phyloP scores from a whole-genome alignment of 2,797 vertebrate species.

The Catostomus latipinnis region DNA sequence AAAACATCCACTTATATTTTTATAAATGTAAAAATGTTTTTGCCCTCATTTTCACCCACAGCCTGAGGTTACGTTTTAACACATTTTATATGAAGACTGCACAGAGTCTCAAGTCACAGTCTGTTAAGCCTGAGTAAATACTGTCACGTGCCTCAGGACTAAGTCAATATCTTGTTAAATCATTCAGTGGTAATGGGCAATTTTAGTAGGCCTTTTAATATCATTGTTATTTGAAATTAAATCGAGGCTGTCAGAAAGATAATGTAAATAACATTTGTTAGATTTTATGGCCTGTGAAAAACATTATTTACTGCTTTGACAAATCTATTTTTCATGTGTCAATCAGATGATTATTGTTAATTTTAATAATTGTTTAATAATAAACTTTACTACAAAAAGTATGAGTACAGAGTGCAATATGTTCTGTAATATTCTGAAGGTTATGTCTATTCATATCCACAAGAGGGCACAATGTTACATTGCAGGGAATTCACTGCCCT shows the following conservation, averaged over 20 bases:
- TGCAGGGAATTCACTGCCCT: slow-evolving; percentile 49
- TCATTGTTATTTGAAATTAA: neutral
- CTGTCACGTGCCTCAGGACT: neutral
- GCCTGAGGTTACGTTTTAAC: neutral
- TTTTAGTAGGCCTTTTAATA: neutral
- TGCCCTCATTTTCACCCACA: neutral
- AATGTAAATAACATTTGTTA: slow-evolving; percentile 7
- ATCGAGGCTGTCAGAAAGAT: neutral
- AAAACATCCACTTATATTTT: neutral
- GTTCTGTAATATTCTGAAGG: slow-evolving; percentile 15
- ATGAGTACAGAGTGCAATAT: neutral
- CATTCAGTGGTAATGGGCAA: neutral
- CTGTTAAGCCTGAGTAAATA: slow-evolving; percentile 5
- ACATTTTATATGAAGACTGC: neutral
- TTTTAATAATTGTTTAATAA: neutral
- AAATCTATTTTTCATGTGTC: neutral
- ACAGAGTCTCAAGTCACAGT: neutral
- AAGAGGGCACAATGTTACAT: slow-evolving; percentile 68
- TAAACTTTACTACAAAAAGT: slow-evolving; percentile 1
- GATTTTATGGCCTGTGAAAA: neutral
- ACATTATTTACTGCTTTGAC: neutral
- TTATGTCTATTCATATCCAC: slow-evolving; percentile 56
- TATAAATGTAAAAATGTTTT: neutral
- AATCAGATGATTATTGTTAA: neutral
- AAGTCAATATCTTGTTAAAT: neutral